Evolutionary conservation across 2,113 vertebrate genomes (phyloP).

Genomic region (Labrus mixtus): DNA sequence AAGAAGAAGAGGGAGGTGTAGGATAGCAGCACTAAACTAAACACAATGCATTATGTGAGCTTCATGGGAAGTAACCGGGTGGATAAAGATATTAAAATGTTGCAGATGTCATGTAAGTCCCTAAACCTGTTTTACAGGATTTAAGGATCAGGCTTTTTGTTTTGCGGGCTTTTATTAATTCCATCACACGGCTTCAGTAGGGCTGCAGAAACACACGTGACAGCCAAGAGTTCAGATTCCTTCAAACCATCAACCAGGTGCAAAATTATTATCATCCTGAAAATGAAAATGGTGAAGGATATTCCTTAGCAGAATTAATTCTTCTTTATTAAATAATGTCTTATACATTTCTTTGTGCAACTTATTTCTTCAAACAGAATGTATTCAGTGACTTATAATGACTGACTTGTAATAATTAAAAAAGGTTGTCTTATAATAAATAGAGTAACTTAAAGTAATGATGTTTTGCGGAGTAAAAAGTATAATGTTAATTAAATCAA

Average conservation of each 20-base stretch:
- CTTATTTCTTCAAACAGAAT: too few relatives aligned
- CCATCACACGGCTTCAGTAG: conserved; percentile 25
- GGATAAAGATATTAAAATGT: conserved; percentile 22
- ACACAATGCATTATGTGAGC: background rate
- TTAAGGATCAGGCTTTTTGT: conserved; percentile 33
- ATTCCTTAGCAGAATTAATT: too few relatives aligned
- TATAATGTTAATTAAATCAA: background rate
- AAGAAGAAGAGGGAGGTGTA: conserved; percentile 9
- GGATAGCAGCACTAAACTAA: background rate
- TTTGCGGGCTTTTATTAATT: conserved; percentile 30
- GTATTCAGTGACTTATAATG: too few relatives aligned
- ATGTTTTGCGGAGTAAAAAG: background rate
- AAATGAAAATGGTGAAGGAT: too few relatives aligned
- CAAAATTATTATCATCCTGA: too few relatives aligned
- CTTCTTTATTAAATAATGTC: too few relatives aligned
- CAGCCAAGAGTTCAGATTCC: background rate
- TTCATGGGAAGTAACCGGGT: conserved; percentile 5
- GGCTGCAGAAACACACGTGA: background rate
- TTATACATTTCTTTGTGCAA: too few relatives aligned
- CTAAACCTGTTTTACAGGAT: conserved; percentile 49
- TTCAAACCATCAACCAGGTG: background rate
- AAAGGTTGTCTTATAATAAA: background rate
- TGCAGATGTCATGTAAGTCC: conserved; percentile 12
- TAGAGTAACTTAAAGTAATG: background rate
- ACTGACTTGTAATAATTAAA: background rate